Evolutionary conservation across 1,140 invertebrate species (phyloP).

Genomic region (Neoseiulus cucumeris): DNA sequence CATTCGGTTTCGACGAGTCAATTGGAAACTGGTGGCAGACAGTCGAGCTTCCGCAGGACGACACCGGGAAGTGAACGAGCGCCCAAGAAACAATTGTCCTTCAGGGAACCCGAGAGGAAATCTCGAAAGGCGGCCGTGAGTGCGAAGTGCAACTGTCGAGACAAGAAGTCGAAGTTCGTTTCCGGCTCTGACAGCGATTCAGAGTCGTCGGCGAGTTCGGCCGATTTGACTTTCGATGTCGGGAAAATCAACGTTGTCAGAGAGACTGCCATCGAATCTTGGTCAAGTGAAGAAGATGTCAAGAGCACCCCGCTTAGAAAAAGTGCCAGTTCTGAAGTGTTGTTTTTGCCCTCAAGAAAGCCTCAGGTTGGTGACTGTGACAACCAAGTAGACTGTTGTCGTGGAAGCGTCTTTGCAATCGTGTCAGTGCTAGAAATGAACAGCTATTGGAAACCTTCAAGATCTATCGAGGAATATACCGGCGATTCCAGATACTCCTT

Average conservation of each 20-base stretch:
- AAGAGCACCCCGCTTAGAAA: background rate
- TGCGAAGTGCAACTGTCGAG: background rate
- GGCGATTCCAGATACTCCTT: no score
- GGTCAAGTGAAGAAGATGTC: conserved; percentile 1
- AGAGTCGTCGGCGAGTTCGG: background rate
- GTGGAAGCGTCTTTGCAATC: no score
- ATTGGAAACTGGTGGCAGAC: background rate
- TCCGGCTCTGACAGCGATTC: background rate
- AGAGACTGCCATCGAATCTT: background rate
- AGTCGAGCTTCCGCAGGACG: background rate
- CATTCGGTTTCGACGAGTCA: background rate
- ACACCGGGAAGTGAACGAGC: background rate
- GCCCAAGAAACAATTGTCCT: conserved; percentile 1
- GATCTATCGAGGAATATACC: no score
- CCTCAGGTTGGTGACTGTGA: no score
- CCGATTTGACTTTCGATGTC: background rate
- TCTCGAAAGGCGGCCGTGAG: background rate
- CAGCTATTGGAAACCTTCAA: no score
- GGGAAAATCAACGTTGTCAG: background rate
- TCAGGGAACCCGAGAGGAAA: background rate
- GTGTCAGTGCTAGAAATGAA: no score
- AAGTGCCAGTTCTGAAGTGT: background rate
- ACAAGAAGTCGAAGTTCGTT: background rate
- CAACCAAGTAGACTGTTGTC: no score
- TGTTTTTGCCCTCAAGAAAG: background rate